phyloP scores from a whole-genome alignment of 1,140 invertebrate species.

The Drosophila seguyi region DNA sequence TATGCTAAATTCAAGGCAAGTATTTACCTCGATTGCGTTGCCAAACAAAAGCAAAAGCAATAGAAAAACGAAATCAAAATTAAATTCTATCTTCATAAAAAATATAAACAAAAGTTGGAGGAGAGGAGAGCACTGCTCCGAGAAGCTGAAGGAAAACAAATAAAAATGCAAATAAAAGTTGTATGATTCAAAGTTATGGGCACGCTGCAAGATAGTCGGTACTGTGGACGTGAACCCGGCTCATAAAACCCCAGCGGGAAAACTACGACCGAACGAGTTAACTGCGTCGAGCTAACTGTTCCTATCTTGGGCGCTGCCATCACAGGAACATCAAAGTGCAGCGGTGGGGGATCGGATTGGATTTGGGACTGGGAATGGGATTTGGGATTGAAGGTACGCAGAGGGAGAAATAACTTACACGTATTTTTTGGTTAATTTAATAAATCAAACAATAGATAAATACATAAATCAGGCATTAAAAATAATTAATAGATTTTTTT shows the following conservation, averaged over 20 bases:
- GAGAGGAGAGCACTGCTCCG: slow-evolving; percentile 51
- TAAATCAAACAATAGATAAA: background rate
- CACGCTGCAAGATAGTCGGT: slow-evolving; percentile 47
- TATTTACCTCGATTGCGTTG: slow-evolving; percentile 38
- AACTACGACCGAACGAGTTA: slow-evolving; percentile 39
- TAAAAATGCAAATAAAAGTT: slow-evolving; percentile 79
- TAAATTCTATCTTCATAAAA: slow-evolving; percentile 51
- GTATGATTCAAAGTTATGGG: slow-evolving; percentile 70
- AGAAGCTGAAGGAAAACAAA: slow-evolving; percentile 59
- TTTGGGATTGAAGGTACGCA: slow-evolving; percentile 17
- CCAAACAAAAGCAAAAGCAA: slow-evolving; percentile 40
- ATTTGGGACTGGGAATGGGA: slow-evolving; percentile 35
- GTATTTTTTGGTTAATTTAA: background rate
- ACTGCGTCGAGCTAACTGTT: slow-evolving; percentile 58
- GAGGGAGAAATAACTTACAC: background rate
- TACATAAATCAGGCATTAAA: background rate
- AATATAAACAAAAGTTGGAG: slow-evolving; percentile 31
- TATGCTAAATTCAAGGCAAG: slow-evolving; percentile 30
- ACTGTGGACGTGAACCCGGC: slow-evolving; percentile 47
- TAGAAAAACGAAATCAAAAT: slow-evolving; percentile 45
- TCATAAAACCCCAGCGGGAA: slow-evolving; percentile 66
- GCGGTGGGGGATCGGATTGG: slow-evolving; percentile 34
- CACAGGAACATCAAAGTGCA: slow-evolving; percentile 74
- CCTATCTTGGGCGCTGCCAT: slow-evolving; percentile 69
- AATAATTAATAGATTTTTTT: background rate